phyloP scores from a whole-genome alignment of 2,797 vertebrate species.

The Coluber constrictor region DNA sequence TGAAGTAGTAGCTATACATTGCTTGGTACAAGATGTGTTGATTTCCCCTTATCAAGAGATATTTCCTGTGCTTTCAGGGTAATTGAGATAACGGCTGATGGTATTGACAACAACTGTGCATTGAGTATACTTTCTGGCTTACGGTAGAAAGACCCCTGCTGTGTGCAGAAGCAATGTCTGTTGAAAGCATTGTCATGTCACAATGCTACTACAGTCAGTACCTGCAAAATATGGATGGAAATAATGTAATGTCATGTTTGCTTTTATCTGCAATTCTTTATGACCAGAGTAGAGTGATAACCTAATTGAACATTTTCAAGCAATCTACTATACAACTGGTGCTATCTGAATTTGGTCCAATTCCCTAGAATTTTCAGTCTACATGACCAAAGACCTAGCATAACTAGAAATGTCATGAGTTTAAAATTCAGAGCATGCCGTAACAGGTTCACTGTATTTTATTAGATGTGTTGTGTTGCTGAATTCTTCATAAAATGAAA shows the following conservation, averaged over 20 bases:
- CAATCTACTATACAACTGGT: neutral
- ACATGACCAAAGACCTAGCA: neutral
- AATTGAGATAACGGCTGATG: slow-evolving; percentile 27
- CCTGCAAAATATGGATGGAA: neutral
- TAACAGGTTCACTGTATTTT: neutral
- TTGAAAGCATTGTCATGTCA: slow-evolving; percentile 28
- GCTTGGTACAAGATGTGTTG: slow-evolving; percentile 18
- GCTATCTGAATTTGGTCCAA: neutral
- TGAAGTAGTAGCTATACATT: slow-evolving; percentile 8
- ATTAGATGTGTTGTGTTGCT: neutral
- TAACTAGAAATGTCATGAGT: neutral
- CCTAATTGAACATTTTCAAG: neutral
- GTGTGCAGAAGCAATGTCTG: slow-evolving; percentile 1
- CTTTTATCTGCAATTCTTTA: neutral
- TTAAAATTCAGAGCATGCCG: neutral
- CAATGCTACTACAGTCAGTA: slow-evolving; percentile 3
- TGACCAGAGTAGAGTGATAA: neutral
- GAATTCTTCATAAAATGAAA: neutral
- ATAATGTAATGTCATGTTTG: neutral
- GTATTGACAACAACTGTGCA: slow-evolving; percentile 19
- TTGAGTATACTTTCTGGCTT: slow-evolving; percentile 21
- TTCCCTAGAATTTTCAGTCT: neutral
- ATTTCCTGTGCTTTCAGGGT: slow-evolving; percentile 20
- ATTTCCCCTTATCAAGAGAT: slow-evolving; percentile 29
- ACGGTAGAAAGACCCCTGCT: slow-evolving; percentile 2